Base-by-base conservation (phyloP, 1,140 invertebrate genomes). In the Linepithema humile region DNA sequence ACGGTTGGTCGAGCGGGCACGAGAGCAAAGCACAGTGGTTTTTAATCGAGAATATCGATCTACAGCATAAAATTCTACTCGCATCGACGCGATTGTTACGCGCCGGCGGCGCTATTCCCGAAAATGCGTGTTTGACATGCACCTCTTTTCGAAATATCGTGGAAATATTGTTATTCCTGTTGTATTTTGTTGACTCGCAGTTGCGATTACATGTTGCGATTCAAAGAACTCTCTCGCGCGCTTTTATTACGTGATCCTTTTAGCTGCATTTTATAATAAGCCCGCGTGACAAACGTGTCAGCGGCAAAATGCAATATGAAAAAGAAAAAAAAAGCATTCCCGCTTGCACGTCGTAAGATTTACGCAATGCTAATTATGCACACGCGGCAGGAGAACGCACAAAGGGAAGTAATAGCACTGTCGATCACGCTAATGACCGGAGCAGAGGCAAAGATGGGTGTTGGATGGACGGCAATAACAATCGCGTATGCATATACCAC, bases 341-440 rank as follows among this genome's bases (percentile, higher is more conserved):
- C 20, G 48, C 15, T 55, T 35, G 70, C 57, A 40, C 69, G 73
- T 72, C 59, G 62, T 32, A 78, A 57, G 82, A 85, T 82, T 88
- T 87, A 80, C 87, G 87, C 86, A 87, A 85, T 87, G 59, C 87
- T 88, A 88, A 88, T 88, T 88, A 88, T 82, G 85, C 86, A 74
- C 83, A 72, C 75, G 73, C 53, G 83, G 74, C 57, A 40, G 65
- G 87, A 75, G 84, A 85, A 77, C 80, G 43, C 70, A 87, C 86
- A 87, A 77, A 70, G 48, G 87, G 86, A 80, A 88, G 88, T 88
- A 88, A 88, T 88, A 87, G 87, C 84, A 75, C 83, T 88, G 87
- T 88, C 87, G 87, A 88, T 88, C 86, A 88, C 82, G 75, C 74
- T 88, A 87, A 88, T 88, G 86, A 84, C 83, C 83, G 70, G 69